Conservation (phyloP, 2,113 vertebrate genomes). For the Tupaia tana region DNA sequence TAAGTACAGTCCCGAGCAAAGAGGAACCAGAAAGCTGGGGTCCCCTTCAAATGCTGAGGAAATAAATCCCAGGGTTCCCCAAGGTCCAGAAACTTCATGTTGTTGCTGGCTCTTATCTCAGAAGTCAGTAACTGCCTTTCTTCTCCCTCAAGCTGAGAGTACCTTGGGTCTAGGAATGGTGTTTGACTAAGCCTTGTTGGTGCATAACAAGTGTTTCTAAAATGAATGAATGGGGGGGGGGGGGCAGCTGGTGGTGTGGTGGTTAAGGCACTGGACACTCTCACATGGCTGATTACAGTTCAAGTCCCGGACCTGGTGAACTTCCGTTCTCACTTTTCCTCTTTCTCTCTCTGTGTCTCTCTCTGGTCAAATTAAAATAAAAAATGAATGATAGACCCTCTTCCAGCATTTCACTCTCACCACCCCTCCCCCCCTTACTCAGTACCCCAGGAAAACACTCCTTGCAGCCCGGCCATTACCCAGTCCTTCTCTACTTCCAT, state of each 20-base stretch:
- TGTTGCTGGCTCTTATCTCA: background rate
- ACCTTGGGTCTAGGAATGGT: background rate
- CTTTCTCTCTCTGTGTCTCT: too few relatives aligned
- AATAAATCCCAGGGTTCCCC: conserved; percentile 8
- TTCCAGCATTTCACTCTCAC: background rate
- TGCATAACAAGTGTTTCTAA: background rate
- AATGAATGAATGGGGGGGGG: background rate
- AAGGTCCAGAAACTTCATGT: background rate
- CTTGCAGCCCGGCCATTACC: background rate
- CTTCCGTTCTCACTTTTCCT: too few relatives aligned
- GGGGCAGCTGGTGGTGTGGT: too few relatives aligned
- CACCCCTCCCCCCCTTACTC: background rate
- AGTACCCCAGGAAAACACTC: background rate
- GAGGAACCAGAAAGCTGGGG: background rate
- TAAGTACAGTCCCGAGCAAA: background rate
- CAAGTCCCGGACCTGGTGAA: too few relatives aligned
- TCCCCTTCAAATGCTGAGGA: background rate
- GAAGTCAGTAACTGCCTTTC: background rate
- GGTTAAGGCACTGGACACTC: too few relatives aligned
- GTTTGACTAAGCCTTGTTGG: background rate
- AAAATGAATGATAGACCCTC: background rate
- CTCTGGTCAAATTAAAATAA: too few relatives aligned
- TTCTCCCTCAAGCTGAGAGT: background rate
- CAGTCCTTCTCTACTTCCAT: background rate
- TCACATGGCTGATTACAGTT: too few relatives aligned